These are phyloP conservation scores for Agrotis exclamationis DNA, from an alignment of 2,888 invertebrate species.

Conservation along the genomic window DNA sequence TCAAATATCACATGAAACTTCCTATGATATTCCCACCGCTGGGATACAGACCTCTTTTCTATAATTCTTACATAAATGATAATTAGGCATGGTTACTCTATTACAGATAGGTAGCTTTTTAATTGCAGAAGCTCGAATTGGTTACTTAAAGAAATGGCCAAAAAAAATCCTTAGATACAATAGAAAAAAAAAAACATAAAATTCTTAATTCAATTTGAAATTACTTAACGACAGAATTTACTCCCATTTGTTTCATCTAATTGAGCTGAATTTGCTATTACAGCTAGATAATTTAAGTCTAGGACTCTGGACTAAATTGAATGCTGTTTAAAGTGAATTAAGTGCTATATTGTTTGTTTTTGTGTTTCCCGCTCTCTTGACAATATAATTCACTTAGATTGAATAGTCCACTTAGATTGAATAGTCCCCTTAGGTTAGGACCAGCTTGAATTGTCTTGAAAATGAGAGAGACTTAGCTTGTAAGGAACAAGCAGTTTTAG, in stretches of 20 bases:
- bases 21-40: too few relatives aligned
- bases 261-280: neutral
- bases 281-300: neutral
- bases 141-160: too few relatives aligned
- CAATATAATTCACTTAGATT: slow-evolving; percentile 18
- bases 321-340: slow-evolving; percentile 8
- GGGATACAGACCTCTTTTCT: too few relatives aligned
- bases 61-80: neutral
- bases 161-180: too few relatives aligned
- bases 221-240: neutral
- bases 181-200: too few relatives aligned
- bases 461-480: neutral
- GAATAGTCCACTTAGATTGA: slow-evolving; percentile 23
- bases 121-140: neutral
- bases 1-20: too few relatives aligned
- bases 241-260: neutral
- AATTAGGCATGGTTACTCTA: neutral
- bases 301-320: slow-evolving; percentile 21
- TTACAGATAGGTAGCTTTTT: neutral
- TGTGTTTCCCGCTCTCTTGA: neutral
- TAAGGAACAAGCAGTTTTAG: neutral
- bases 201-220: neutral
- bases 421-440: slow-evolving; percentile 30
- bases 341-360: slow-evolving; percentile 18
- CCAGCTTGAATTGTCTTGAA: slow-evolving; percentile 1